A percentile compares a stretch with the other conserved stretches of the same genome.
phyloP scores from a whole-genome alignment of 2,797 vertebrate genomes.

The Diplodus puntazzo region DNA sequence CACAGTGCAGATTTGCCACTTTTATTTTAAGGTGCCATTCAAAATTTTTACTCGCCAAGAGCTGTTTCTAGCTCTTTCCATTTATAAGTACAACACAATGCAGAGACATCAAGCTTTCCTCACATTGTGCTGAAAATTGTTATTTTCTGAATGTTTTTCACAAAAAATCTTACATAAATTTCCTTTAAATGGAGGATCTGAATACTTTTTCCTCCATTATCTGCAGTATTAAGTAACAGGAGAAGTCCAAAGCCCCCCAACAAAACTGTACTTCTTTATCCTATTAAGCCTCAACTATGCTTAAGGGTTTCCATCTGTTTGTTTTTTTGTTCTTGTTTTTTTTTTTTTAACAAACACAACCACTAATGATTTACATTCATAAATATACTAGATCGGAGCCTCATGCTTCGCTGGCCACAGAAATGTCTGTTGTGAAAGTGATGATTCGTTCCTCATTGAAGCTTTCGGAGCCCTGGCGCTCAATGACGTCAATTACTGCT shows the following conservation, averaged over 20 bases:
- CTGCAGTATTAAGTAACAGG: neutral
- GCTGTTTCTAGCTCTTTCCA: too few species aligned
- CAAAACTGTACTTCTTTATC: neutral
- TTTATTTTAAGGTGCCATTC: too few species aligned
- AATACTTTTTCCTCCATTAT: neutral
- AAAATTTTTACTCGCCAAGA: too few species aligned
- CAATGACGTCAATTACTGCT: constrained; percentile 13
- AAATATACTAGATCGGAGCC: neutral
- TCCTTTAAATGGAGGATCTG: neutral
- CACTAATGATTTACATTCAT: neutral
- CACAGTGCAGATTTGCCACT: neutral
- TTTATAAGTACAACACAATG: too few species aligned
- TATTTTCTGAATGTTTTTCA: too few species aligned
- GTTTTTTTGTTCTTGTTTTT: too few species aligned
- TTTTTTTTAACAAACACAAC: neutral
- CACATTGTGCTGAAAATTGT: too few species aligned
- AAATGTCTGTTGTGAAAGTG: constrained; percentile 15
- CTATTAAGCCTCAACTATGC: neutral
- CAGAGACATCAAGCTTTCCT: too few species aligned
- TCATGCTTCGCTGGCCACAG: constrained; percentile 1
- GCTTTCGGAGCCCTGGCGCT: neutral
- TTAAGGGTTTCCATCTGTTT: neutral
- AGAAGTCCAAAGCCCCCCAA: neutral
- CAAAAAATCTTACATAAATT: too few species aligned
- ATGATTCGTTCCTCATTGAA: constrained; percentile 26